Evolutionary conservation across 2,888 invertebrate species (phyloP).

Genomic region (Dendrolimus houi): DNA sequence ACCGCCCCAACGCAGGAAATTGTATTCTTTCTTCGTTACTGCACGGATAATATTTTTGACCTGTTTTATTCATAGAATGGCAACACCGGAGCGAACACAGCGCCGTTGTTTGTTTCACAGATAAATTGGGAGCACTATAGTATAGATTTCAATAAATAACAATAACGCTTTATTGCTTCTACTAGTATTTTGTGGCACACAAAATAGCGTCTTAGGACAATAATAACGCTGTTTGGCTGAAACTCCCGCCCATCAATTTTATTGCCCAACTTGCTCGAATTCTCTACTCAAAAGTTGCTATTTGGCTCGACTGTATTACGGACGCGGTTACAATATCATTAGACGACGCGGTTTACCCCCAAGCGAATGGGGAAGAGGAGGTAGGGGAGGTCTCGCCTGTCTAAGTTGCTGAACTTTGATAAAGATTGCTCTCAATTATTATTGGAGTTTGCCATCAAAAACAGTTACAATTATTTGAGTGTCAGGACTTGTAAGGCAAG

Average conservation of each 20-base stretch:
- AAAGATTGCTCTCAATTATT: neutral
- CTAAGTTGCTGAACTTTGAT: neutral
- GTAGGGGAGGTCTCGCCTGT: neutral
- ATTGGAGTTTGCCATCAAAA: neutral
- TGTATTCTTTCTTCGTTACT: too few relatives aligned
- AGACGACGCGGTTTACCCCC: neutral
- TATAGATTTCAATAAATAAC: too few relatives aligned
- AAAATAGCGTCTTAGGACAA: neutral
- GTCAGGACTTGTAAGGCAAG: too few relatives aligned
- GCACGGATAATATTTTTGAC: too few relatives aligned
- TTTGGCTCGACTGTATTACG: conserved; percentile 15
- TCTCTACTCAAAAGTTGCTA: neutral
- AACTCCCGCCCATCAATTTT: conserved; percentile 24
- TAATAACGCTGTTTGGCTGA: conserved; percentile 17
- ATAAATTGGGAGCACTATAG: too few relatives aligned
- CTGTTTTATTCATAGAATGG: too few relatives aligned
- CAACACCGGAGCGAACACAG: too few relatives aligned
- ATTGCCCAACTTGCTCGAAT: conserved; percentile 12
- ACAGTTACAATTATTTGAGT: too few relatives aligned
- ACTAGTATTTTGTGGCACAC: neutral
- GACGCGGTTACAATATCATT: conserved; percentile 15
- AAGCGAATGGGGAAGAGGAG: neutral
- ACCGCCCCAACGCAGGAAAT: too few relatives aligned
- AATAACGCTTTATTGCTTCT: too few relatives aligned
- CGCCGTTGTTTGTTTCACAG: too few relatives aligned